A percentile compares a stretch with the other conserved stretches of the same genome.
Evolutionary conservation across 2,797 vertebrate genomes (phyloP).

Genomic region (Liparis tanakae): DNA sequence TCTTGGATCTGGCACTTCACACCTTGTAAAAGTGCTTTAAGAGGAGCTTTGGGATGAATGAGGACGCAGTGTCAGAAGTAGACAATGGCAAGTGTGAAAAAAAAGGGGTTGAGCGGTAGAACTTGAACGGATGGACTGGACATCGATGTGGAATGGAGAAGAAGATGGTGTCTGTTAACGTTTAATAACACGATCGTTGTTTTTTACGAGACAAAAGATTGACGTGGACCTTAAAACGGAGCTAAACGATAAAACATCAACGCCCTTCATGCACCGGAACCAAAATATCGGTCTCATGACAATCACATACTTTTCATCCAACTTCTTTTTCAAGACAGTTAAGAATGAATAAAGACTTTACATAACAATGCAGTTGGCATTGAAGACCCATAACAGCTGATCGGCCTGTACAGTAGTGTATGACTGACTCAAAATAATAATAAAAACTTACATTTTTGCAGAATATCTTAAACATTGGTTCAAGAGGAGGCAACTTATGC

Average conservation of each 20-base stretch:
- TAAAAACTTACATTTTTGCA: neutral
- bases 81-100: constrained; percentile 55
- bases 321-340: neutral
- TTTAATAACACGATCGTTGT: neutral
- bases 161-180: constrained; percentile 4
- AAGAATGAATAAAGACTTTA: constrained; percentile 10
- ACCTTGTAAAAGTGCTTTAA: constrained; percentile 85
- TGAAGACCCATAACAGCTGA: neutral
- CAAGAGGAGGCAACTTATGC: neutral
- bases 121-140: constrained; percentile 25
- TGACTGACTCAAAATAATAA: neutral
- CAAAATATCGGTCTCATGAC: constrained; percentile 12
- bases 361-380: neutral
- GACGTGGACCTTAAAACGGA: neutral
- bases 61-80: constrained; percentile 44
- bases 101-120: constrained; percentile 47
- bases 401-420: neutral
- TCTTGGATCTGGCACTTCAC: constrained; percentile 79
- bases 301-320: neutral
- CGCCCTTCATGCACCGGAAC: neutral
- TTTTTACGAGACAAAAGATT: neutral
- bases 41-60: constrained; percentile 64
- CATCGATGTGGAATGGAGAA: neutral
- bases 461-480: neutral
- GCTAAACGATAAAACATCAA: neutral